Conservation (phyloP, 2,888 invertebrate species). For the Cerceris ruficornis region DNA sequence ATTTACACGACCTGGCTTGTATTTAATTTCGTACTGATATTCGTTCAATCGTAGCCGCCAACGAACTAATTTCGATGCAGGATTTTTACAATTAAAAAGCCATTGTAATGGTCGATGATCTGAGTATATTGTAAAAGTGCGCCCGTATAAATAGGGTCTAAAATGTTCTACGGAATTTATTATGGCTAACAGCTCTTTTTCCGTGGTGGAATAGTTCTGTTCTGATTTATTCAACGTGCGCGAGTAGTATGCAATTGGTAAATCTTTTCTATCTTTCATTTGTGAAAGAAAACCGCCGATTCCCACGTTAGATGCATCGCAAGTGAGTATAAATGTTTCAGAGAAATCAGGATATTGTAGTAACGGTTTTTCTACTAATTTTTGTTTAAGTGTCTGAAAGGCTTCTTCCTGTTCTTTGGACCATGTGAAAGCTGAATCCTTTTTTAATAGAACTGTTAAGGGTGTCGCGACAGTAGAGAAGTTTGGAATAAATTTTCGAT, state of each 20-base stretch:
- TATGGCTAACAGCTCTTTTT: constrained; percentile 20
- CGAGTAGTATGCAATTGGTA: constrained; percentile 20
- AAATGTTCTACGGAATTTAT: constrained; percentile 15
- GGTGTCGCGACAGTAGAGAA: constrained; percentile 34
- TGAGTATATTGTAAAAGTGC: constrained; percentile 10
- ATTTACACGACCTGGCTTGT: constrained; percentile 14
- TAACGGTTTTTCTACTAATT: neutral
- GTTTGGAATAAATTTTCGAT: constrained; percentile 38
- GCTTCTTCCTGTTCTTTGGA: constrained; percentile 23
- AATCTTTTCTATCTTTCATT: neutral
- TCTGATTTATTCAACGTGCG: constrained; percentile 12
- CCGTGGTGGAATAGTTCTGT: constrained; percentile 20
- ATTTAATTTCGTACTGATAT: constrained; percentile 21
- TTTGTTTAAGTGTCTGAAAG: constrained; percentile 15
- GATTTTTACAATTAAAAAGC: constrained; percentile 21
- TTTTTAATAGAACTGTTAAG: constrained; percentile 23
- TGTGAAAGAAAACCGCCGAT: constrained; percentile 7
- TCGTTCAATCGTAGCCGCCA: constrained; percentile 14
- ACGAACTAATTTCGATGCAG: constrained; percentile 18
- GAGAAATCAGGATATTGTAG: constrained; percentile 10
- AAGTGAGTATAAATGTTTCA: neutral
- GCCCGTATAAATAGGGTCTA: constrained; percentile 19
- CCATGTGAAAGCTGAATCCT: constrained; percentile 21
- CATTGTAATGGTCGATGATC: constrained; percentile 23
- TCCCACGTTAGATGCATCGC: constrained; percentile 6